Evolutionary conservation across 2,888 invertebrate genomes (phyloP), one percentile per base, ranked within the genome.

Genomic region (Polia nebulosa): DNA sequence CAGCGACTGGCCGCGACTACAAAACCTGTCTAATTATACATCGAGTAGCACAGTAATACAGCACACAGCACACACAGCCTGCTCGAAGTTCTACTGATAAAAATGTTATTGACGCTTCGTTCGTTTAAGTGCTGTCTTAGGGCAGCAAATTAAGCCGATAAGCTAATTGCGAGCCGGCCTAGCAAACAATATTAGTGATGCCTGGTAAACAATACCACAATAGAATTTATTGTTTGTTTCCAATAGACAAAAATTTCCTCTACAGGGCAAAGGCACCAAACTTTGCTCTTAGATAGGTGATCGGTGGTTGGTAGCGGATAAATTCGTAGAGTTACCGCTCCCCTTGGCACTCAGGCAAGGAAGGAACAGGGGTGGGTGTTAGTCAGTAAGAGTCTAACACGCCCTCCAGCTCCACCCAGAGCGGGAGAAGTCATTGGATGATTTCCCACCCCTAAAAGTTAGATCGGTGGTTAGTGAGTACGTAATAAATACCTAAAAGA

Each of bases 21-120:
- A 36, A 73, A 70, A 82, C 82, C 55, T 66, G 76, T 81, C 83
- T 87, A 85, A 87, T 82, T 85, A 85, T 88, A 88, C 83, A 85
- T 69, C 64, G 47, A 69, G 67, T 61, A 58, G 22, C 20, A 15
- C 29, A 64, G 58, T 41, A n/a, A n/a, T n/a, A n/a, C 8, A 22
- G 45, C 2, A 45, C 20, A 45, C 20, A 41, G 41, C 4, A 3
- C 15, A 36, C 17, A 34, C 20, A 65, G 53, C 65, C 41, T 63
- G 45, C 47, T 59, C 65, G 59, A 76, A 76, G 66, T 82, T 72
- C 20, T 41, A 22, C 57, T 49, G 81, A 80, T 83, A 81, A 80
- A 81, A 71, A 58, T 71, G 61, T 73, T 76, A 66, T 67, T 73
- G 51, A 36, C 44, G n/a, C 25, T 41, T 15, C n/a, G n/a, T n/a